Evolutionary conservation across 2,888 invertebrate species (phyloP).

Genomic region (Melipona bicolor): DNA sequence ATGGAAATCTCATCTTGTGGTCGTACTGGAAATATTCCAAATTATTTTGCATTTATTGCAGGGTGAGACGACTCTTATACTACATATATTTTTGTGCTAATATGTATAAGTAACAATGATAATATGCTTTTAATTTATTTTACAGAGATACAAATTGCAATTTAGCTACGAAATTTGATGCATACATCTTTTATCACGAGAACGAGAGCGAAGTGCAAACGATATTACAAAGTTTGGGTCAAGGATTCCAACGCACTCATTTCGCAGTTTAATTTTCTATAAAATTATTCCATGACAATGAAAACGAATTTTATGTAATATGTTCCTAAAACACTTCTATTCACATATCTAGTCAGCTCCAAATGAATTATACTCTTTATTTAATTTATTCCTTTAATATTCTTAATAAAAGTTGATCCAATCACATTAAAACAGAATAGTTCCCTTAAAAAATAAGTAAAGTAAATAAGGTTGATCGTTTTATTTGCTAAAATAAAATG

Average conservation of each 20-base stretch:
- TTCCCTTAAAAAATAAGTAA: background rate
- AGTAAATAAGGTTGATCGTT: background rate
- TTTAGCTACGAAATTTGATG: conserved; percentile 84
- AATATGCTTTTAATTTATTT: conserved; percentile 54
- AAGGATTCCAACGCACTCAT: conserved; percentile 86
- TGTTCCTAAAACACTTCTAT: conserved; percentile 15
- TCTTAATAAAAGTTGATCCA: conserved; percentile 18
- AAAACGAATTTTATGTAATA: background rate
- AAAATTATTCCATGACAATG: conserved; percentile 14
- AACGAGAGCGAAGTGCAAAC: conserved; percentile 83
- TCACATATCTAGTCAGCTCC: conserved; percentile 43
- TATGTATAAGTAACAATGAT: background rate
- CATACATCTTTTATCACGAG: conserved; percentile 84
- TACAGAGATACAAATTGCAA: conserved; percentile 85
- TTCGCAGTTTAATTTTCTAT: conserved; percentile 83
- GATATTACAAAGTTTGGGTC: conserved; percentile 85
- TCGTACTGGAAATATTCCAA: conserved; percentile 85
- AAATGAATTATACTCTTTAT: conserved; percentile 11
- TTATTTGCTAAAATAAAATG: background rate
- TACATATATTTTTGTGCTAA: background rate
- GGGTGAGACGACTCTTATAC: conserved; percentile 84
- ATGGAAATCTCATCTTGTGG: conserved; percentile 89
- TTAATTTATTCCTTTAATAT: conserved; percentile 6
- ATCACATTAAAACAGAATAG: background rate
- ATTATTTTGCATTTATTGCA: conserved; percentile 87